Base-by-base conservation (phyloP, 2,113 vertebrate genomes). In the Emberiza fucata region DNA sequence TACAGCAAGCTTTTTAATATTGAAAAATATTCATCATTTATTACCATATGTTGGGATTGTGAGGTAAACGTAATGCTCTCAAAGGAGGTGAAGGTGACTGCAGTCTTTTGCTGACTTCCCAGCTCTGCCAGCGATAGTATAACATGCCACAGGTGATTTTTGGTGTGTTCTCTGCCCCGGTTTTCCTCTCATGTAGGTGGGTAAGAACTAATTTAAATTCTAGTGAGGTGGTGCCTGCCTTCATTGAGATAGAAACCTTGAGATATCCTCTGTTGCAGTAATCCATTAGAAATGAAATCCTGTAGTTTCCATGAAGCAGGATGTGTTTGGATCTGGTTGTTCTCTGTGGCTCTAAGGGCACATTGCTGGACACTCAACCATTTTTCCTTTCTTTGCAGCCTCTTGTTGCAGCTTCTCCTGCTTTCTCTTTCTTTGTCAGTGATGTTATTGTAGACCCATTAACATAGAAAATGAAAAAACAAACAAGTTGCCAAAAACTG, bases 391-490 rank as follows among this genome's bases (percentile, higher is more conserved):
- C 78, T 84, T 71, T 88, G 76, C 80, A 86, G 73, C 56, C 42
- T 22, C 20, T 71, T 66, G 31, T 1, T 88, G 57, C 92, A 69
- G 57, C 81, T 78, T 31, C 39, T 85, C 64, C 64, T 92, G 56
- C 63, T 86, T 72, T 53, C 61, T 66, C 66, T 81, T 64, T 53
- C 78, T 47, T 33, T 63, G 54, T 94, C 81, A 84, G 66, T 84
- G 75, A 61, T 84, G 56, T 72, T 93, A 44, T 50, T 86, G 65
- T 81, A 91, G 71, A 73, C 9, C 68, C 57, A 64, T 97, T 95
- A 97, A 87, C 92, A 95, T 37, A 90, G 93, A 60, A 96, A 92
- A 94, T 64, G 77, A n/a, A 91, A 71, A 94, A 94, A 83, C 39
- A 94, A 93, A 80, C 72, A 90, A 90, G 57, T 96, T 95, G 81